Percentiles rank a stretch among this genome's conserved stretches.
phyloP scores from a whole-genome alignment of 2,797 vertebrate genomes.

The Morus bassanus region DNA sequence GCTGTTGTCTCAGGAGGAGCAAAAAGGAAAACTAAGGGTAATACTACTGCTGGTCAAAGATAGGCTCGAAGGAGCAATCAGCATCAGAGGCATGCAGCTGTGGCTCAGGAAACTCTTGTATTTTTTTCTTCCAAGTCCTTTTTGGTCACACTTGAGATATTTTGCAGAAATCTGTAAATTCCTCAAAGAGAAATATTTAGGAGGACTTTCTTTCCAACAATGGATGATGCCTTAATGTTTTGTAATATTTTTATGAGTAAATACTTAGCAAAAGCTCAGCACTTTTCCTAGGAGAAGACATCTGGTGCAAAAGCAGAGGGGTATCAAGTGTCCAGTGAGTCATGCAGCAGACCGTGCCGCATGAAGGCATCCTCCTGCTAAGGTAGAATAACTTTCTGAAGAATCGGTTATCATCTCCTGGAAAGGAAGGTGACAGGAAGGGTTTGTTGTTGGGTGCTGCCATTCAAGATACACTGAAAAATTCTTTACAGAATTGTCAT shows the following conservation, averaged over 20 bases:
- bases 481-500: neutral
- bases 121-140: neutral
- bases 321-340: neutral
- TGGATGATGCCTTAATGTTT: neutral
- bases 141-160: neutral
- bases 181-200: neutral
- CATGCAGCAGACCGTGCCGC: fast-evolving
- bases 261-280: neutral
- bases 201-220: neutral
- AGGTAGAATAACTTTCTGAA: neutral
- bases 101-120: neutral
- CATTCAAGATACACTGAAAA: neutral
- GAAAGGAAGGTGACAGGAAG: neutral
- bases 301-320: neutral
- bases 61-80: neutral
- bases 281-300: neutral
- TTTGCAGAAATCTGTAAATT: neutral
- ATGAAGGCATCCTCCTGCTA: neutral
- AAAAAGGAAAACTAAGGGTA: neutral
- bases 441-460: neutral
- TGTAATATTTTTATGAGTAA: neutral
- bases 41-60: neutral
- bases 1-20: neutral
- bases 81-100: neutral
- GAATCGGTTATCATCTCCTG: neutral